Evolutionary conservation across 2,113 vertebrate species (phyloP).

Genomic region (Xyliphius kryptos): DNA sequence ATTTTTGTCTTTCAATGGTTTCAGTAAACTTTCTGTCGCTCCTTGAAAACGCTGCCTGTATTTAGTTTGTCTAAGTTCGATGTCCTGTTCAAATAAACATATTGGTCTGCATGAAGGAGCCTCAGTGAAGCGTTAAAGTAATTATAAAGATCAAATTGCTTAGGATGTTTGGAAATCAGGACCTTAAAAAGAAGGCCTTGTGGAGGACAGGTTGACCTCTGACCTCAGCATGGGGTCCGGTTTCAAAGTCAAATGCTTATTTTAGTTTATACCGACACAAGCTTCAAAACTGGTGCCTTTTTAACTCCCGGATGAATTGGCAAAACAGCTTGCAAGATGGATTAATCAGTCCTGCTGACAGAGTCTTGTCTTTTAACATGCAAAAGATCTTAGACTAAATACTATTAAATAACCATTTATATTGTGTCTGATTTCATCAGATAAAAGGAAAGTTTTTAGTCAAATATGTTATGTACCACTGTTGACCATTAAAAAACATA

Average conservation of each 20-base stretch:
- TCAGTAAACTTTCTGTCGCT: slow-evolving; percentile 21
- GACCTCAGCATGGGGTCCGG: slow-evolving; percentile 37
- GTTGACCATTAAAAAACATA: neutral
- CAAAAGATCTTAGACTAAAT: too few relatives aligned
- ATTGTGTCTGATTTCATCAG: too few relatives aligned
- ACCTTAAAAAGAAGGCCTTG: slow-evolving; percentile 43
- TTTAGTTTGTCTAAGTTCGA: slow-evolving; percentile 30
- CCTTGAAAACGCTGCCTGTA: slow-evolving; percentile 19
- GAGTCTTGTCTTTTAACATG: neutral
- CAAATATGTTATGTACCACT: too few relatives aligned
- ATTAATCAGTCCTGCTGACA: neutral
- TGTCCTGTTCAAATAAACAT: slow-evolving; percentile 43
- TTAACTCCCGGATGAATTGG: slow-evolving; percentile 38
- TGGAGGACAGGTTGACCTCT: slow-evolving; percentile 44
- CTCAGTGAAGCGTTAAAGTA: slow-evolving; percentile 35
- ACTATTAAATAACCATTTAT: too few relatives aligned
- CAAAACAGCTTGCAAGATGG: slow-evolving; percentile 8
- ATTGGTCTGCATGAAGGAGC: slow-evolving; percentile 26
- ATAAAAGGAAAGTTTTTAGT: too few relatives aligned
- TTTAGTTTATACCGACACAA: slow-evolving; percentile 34
- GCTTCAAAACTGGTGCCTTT: slow-evolving; percentile 32
- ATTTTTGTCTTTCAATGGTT: slow-evolving; percentile 15
- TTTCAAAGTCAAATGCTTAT: slow-evolving; percentile 50
- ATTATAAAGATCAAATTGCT: slow-evolving; percentile 43
- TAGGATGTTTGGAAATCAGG: slow-evolving; percentile 45